Base-by-base conservation (phyloP, 2,888 invertebrate species). In the Drosophila lacicola region DNA sequence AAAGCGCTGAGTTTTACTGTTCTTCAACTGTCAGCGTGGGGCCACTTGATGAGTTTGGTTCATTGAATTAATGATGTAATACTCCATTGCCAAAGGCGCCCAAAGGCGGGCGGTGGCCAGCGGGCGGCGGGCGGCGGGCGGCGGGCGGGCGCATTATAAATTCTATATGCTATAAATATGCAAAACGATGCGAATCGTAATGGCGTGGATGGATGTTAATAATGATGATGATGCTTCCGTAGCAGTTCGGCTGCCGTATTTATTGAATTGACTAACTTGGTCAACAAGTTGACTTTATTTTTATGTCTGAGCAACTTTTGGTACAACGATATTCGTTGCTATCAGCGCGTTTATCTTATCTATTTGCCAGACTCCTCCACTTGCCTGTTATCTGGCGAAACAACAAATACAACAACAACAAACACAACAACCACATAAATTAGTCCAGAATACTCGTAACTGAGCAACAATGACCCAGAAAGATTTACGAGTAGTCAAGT, bases 1-100 rank as follows among this genome's bases (percentile, higher is more conserved):
- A 4, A 17, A 44, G 37, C 25, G 51, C 13, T 49, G 56, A 53
- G 39, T 34, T 45, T 39, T 44, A 33, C n/a, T 55, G 78, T 60
- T 78, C 78, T 55, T 39, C 50, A 61, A 64, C 54, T 75, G 75
- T 69, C 78, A 74, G 75, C 78, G 54, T 69, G 78, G 58, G 64
- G 55, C 72, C 88, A 85, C 82, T 65, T 82, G 85, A 79, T 71
- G 79, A 71, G 72, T 85, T 82, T 67, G 71, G 80, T 60, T 67
- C 63, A 70, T 79, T 78, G 75, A 83, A 86, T 88, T 80, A 83
- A 83, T 83, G 86, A 82, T 82, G 88, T 75, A 82, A 88, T 82
- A 67, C 78, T 9, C 34, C 67, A 63, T 55, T 58, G 45, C 47
- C 25, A 10, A 63, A 39, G 39, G 39, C 47, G 19, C 39, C 42